Evolutionary conservation across 2,888 invertebrate species (phyloP), one percentile per base, ranked within the genome.

Genomic region (Apodemia mormo): DNA sequence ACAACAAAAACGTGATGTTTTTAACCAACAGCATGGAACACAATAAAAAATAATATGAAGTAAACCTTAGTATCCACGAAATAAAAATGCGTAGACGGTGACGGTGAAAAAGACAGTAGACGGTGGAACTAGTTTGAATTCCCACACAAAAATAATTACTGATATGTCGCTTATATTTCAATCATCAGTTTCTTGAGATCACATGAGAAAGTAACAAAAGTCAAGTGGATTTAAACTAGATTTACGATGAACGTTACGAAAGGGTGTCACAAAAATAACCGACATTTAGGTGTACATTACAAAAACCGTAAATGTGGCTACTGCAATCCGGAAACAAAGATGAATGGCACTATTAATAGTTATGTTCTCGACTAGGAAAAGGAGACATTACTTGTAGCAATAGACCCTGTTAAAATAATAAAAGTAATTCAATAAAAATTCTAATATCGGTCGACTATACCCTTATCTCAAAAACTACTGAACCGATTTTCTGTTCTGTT

Each of bases 271-370:
- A 30, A 61, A 61, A 61, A 61, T 61, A 61, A 33, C 29, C 8
- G 33, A 33, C 12, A 33, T 33, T 61, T 61, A 30, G 30, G 58
- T 61, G 58, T 61, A 33, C 30, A 61, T 33, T 61, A 61, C 58
- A 30, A 61, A 61, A 61, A 61, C 58, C 58, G 58, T 61, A 61
- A 61, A 61, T 4, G 58, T 5, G 58, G 58, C 58, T 61, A 61
- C 30, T 14, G 4, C 58, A 30, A 33, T 30, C 58, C 58, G 58
- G 58, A 58, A 58, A 30, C 58, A 29, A 30, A 58, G 58, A 58
- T 58, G 30, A 7, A 58, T 29, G 58, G 9, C 29, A 33, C 12
- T 30, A 12, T 33, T 30, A 30, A 12, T 58, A 33, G 33, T 58
- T 2, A 3, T 33, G 30, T 58, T 58, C 33, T 14, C 3, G 58